Conservation (phyloP, 2,888 invertebrate species). For the Sminthurides aquaticus region DNA sequence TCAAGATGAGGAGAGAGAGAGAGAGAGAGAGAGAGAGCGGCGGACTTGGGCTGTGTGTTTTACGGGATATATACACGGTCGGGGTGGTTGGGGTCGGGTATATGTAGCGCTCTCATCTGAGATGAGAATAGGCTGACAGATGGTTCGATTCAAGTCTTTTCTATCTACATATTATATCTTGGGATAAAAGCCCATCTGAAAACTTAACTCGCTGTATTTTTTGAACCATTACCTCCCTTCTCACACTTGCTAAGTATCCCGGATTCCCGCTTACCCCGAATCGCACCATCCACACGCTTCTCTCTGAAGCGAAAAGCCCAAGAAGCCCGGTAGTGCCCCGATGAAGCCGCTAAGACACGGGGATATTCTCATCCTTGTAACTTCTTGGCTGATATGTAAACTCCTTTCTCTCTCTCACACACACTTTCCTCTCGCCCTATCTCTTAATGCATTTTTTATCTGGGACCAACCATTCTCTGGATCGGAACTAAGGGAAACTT, state of each 20-base stretch:
- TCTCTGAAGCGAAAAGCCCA: not conserved
- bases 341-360: not conserved
- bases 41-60: too few relatives aligned
- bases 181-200: slow-evolving; percentile 5
- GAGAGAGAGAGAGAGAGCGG: too few relatives aligned
- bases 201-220: not conserved
- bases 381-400: slow-evolving; percentile 1
- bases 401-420: slow-evolving; percentile 1
- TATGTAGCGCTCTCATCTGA: too few relatives aligned
- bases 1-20: not conserved
- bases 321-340: not conserved
- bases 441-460: slow-evolving; percentile 28
- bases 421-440: not conserved
- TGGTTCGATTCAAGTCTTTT: slow-evolving; percentile 6
- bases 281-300: too few relatives aligned
- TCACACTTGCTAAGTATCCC: not conserved
- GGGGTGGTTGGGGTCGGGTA: too few relatives aligned
- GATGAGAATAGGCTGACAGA: slow-evolving; percentile 13
- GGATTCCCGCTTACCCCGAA: not conserved
- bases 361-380: not conserved
- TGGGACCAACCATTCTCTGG: not conserved
- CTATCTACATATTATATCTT: slow-evolving; percentile 9
- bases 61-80: too few relatives aligned
- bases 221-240: not conserved
- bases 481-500: not conserved